These are phyloP conservation scores for Chloromyia formosa DNA, from an alignment of 2,888 invertebrate species.

Conservation along the genomic window DNA sequence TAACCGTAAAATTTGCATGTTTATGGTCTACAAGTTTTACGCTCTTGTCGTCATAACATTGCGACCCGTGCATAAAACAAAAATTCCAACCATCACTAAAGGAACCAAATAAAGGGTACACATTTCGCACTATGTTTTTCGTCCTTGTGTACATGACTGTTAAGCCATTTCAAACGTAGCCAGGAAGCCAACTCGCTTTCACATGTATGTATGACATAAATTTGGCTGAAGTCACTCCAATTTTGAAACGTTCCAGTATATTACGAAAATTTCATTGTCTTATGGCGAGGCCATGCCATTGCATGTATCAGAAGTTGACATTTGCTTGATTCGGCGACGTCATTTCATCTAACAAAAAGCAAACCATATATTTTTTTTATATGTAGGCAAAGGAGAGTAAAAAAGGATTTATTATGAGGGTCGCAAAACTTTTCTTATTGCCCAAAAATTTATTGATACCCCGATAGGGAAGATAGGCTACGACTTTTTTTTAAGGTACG, in stretches of 20 bases:
- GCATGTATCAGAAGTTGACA: slow-evolving; percentile 8
- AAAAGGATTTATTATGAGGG: background rate
- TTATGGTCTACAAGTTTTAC: slow-evolving; percentile 34
- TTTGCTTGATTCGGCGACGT: slow-evolving; percentile 31
- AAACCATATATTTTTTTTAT: too few relatives aligned
- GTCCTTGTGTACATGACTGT: too few relatives aligned
- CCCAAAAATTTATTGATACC: too few relatives aligned
- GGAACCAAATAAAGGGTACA: too few relatives aligned
- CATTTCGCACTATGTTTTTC: too few relatives aligned
- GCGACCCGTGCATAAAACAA: slow-evolving; percentile 8
- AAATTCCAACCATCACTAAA: too few relatives aligned
- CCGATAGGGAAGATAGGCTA: too few relatives aligned
- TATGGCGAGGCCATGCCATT: background rate
- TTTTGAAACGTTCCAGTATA: slow-evolving; percentile 20
- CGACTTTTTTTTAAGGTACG: too few relatives aligned
- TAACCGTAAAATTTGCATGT: slow-evolving; percentile 37
- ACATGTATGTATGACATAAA: slow-evolving; percentile 21
- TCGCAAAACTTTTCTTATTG: too few relatives aligned
- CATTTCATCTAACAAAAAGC: slow-evolving; percentile 10
- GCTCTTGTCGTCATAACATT: slow-evolving; percentile 1
- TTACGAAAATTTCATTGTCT: slow-evolving; percentile 33
- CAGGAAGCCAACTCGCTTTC: too few relatives aligned
- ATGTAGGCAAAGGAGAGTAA: background rate
- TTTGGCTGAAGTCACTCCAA: slow-evolving; percentile 30
- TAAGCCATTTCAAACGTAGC: too few relatives aligned